Evolutionary conservation across 2,797 vertebrate genomes (phyloP).

Genomic region (Sternarchorhynchus goeldii): DNA sequence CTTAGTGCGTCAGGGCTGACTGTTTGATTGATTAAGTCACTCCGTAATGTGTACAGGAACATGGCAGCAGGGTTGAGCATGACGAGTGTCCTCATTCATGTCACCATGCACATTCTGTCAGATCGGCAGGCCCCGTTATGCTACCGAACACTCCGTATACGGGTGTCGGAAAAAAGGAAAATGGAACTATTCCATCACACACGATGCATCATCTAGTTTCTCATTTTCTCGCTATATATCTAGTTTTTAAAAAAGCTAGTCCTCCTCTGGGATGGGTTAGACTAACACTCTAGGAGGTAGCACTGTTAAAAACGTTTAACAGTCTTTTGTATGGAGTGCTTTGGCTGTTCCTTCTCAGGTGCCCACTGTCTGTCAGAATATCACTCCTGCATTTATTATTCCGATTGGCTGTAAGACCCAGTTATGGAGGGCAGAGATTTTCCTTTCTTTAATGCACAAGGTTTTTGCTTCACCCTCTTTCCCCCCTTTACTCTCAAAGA

Average conservation of each 20-base stretch:
- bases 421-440: slow-evolving; percentile 48
- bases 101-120: too few relatives aligned
- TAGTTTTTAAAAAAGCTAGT: too few relatives aligned
- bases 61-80: background rate
- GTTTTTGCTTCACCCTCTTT: slow-evolving; percentile 33
- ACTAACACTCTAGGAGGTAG: background rate
- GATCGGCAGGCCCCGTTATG: too few relatives aligned
- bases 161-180: too few relatives aligned
- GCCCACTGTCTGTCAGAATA: slow-evolving; percentile 39
- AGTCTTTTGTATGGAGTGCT: background rate
- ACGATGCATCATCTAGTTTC: too few relatives aligned
- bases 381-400: slow-evolving; percentile 15
- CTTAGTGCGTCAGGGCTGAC: background rate
- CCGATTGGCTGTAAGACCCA: slow-evolving; percentile 49
- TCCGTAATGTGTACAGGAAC: background rate
- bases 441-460: slow-evolving; percentile 40
- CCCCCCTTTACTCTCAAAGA: slow-evolving; percentile 49
- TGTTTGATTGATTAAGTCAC: too few relatives aligned
- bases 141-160: too few relatives aligned
- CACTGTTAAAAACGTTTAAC: too few relatives aligned
- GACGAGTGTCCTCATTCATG: background rate
- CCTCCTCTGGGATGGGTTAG: background rate
- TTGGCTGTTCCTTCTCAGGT: slow-evolving; percentile 38
- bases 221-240: too few relatives aligned
- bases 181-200: too few relatives aligned